These are phyloP conservation scores for Brachypalpus laphriformis DNA, from an alignment of 2,888 invertebrate genomes.

Conservation along the genomic window DNA sequence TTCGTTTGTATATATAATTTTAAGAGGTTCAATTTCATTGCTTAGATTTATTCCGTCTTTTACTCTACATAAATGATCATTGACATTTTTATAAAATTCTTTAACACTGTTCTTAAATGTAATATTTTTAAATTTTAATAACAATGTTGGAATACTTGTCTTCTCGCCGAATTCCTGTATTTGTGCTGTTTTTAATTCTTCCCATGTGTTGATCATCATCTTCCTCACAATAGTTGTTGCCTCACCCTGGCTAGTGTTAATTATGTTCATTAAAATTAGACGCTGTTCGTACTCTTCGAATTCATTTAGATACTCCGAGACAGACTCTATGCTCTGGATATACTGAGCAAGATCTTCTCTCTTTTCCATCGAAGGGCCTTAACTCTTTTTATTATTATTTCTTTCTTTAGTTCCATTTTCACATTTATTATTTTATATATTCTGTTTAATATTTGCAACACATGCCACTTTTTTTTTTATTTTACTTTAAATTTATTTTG, in stretches of 20 bases:
- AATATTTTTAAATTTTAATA: constrained; percentile 33
- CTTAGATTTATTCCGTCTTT: background rate
- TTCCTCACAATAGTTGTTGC: background rate
- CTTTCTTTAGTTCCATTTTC: no score
- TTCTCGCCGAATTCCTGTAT: constrained; percentile 42
- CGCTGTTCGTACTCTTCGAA: background rate
- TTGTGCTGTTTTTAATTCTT: constrained; percentile 10
- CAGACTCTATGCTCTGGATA: background rate
- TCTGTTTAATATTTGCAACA: no score
- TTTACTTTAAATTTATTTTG: no score
- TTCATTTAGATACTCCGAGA: background rate
- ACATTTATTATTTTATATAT: no score
- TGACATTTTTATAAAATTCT: constrained; percentile 25
- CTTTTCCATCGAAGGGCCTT: no score
- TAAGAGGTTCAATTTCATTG: background rate
- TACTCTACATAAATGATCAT: constrained; percentile 2
- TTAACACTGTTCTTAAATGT: constrained; percentile 24
- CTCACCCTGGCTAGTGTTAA: background rate
- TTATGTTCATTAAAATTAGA: background rate
- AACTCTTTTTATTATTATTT: no score
- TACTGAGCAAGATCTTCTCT: no score
- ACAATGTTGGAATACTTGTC: constrained; percentile 2
- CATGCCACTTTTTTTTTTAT: no score
- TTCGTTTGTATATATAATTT: background rate
- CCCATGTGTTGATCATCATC: constrained; percentile 2